phyloP scores from a whole-genome alignment of 2,888 invertebrate genomes.

The Villa cingulata region DNA sequence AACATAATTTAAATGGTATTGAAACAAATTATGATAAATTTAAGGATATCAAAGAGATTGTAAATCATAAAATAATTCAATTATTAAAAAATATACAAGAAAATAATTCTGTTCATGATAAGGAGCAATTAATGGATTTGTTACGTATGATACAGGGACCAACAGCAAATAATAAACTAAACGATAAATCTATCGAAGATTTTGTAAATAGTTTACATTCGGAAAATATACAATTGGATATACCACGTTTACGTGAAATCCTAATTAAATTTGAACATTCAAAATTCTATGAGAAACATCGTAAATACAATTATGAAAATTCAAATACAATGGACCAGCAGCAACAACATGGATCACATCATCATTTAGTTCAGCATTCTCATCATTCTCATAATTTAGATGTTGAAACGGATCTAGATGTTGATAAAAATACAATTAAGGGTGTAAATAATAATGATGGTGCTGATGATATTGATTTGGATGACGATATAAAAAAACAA shows the following conservation, averaged over 20 bases:
- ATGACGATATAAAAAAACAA: background rate
- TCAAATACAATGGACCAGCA: background rate
- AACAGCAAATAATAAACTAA: constrained; percentile 21
- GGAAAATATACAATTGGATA: constrained; percentile 27
- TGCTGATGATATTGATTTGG: too few species aligned
- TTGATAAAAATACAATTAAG: background rate
- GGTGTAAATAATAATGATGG: too few species aligned
- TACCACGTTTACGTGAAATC: constrained; percentile 25
- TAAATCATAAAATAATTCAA: constrained; percentile 15
- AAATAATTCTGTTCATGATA: constrained; percentile 26
- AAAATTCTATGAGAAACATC: constrained; percentile 13
- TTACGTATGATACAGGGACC: constrained; percentile 25
- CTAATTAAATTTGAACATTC: constrained; percentile 23
- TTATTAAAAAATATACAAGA: constrained; percentile 16
- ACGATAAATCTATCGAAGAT: constrained; percentile 26
- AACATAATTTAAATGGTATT: constrained; percentile 3
- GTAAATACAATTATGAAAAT: background rate
- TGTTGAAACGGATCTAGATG: background rate
- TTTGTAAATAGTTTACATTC: constrained; percentile 29
- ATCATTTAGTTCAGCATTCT: constrained; percentile 25
- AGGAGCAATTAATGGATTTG: constrained; percentile 24
- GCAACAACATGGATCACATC: constrained; percentile 17
- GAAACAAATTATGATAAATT: constrained; percentile 11
- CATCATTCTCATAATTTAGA: constrained; percentile 21
- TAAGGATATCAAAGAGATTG: constrained; percentile 9